Base-by-base conservation (phyloP, 2,797 vertebrate genomes). In the Syngnathus rostellatus region DNA sequence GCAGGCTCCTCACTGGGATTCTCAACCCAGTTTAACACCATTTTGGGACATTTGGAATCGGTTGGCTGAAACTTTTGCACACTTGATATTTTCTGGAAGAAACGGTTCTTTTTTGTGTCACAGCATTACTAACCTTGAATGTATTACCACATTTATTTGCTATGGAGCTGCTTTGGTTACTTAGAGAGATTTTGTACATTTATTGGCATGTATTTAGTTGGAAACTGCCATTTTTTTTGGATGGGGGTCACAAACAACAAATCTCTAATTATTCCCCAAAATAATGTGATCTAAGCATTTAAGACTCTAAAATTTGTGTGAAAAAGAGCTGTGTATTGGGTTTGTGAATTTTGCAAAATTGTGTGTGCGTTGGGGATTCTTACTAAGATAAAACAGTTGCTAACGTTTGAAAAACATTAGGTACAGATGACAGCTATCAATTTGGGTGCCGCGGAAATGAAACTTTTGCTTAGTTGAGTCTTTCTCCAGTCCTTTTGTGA, bases 1-100 rank as follows among this genome's bases (percentile, higher is more conserved):
- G 55, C 14, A 58, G 55, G 25, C n/a, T 43, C 40, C 40, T 12
- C 40, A 43, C 40, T 23, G 59, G 59, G 59, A 21, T 41, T 61
- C 59, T 23, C 40, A 62, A 23, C 59, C 59, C 39, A 62, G 39
- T 62, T 43, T 45, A 43, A 45, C 21, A 23, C 60, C 60, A 43
- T 23, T 45, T 45, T 14, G n/a, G 60, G 60, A 62, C 60, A 62
- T 62, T 43, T 43, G 16, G 6, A 61, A 43, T n/a, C 23, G 5
- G 19, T 41, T 25, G n/a, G 21, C 11, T 41, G 8, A 11, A 61
- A 61, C 38, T 41, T 61, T 40, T 9, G 10, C 5, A 41, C 39
- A 23, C 59, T 14, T 59, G 37, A n/a, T 23, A 23, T 62, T 25
- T 19, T 23, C n/a, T 40, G n/a, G 31, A 12, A 9, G 16, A 14